These are phyloP conservation scores for Tamandua tetradactyla DNA, from an alignment of 2,797 vertebrate species.

Conservation along the genomic window DNA sequence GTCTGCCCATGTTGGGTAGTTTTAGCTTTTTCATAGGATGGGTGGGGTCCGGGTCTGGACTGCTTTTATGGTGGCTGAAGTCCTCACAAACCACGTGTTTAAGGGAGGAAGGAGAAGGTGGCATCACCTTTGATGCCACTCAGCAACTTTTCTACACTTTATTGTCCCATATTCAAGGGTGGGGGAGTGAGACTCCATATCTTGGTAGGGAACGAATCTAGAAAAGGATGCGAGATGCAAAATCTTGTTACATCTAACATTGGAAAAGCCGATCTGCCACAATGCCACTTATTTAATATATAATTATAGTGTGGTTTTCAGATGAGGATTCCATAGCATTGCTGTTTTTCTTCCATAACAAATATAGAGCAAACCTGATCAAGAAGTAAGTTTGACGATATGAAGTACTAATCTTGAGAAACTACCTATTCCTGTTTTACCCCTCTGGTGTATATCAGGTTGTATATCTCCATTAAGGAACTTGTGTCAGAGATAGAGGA, in stretches of 20 bases:
- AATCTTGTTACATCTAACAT: background rate
- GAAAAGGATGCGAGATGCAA: background rate
- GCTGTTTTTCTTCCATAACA: background rate
- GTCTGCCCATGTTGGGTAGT: background rate
- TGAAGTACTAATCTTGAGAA: background rate
- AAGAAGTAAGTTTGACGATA: background rate
- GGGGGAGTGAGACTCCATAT: background rate
- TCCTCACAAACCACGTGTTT: background rate
- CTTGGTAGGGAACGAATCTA: background rate
- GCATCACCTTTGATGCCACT: background rate
- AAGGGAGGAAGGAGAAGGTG: background rate
- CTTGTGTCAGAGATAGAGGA: background rate
- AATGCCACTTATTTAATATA: background rate
- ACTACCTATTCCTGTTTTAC: background rate
- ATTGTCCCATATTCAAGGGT: background rate
- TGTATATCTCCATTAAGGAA: background rate
- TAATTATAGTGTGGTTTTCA: background rate
- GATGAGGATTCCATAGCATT: background rate
- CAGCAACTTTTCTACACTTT: conserved; percentile 8
- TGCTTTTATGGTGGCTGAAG: background rate
- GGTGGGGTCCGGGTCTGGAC: background rate
- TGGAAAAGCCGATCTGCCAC: background rate
- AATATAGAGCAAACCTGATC: background rate
- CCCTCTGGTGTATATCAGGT: background rate
- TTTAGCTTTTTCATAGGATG: background rate